Percentiles rank a stretch among this genome's conserved stretches.
Conservation (phyloP, 37 sponge, comb jelly and placozoan genomes). For the Spongilla lacustris region DNA sequence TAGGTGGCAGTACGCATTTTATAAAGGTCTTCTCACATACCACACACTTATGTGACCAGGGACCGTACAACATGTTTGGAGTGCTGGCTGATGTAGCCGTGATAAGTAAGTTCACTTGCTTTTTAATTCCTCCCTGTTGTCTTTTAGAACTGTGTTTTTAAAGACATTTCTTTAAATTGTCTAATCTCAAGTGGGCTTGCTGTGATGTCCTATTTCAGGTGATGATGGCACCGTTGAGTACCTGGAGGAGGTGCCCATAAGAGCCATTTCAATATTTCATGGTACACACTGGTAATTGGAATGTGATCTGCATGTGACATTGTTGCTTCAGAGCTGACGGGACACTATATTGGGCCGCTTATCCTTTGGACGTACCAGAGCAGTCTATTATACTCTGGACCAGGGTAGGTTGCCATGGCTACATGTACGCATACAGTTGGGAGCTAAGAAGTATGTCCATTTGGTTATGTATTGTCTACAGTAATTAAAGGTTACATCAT, state of each 20-base stretch:
- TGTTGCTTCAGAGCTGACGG: slow-evolving; percentile 69
- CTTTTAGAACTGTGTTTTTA: too few species aligned
- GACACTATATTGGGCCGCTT: slow-evolving; percentile 49
- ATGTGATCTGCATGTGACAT: too few species aligned
- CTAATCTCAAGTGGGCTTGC: neutral
- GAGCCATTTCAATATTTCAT: slow-evolving; percentile 50
- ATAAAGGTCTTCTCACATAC: neutral
- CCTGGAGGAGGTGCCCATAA: slow-evolving; percentile 87
- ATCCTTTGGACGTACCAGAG: slow-evolving; percentile 83
- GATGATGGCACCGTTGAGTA: slow-evolving; percentile 57
- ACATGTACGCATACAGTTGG: too few species aligned
- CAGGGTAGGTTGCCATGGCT: slow-evolving; percentile 64
- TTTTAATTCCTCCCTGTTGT: too few species aligned
- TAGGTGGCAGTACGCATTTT: slow-evolving; percentile 42
- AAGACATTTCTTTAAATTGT: too few species aligned
- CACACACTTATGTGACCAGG: slow-evolving; percentile 36
- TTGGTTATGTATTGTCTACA: too few species aligned
- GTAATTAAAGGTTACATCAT: too few species aligned
- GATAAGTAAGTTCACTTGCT: slow-evolving; percentile 47
- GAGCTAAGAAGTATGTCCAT: too few species aligned
- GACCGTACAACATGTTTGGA: slow-evolving; percentile 92
- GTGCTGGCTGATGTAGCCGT: slow-evolving; percentile 78
- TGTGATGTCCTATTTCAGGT: slow-evolving; percentile 19
- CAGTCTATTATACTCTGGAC: slow-evolving; percentile 83
- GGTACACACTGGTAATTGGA: slow-evolving; percentile 13